Conservation (phyloP, 1,140 invertebrate species). For the Riptortus pedestris region DNA sequence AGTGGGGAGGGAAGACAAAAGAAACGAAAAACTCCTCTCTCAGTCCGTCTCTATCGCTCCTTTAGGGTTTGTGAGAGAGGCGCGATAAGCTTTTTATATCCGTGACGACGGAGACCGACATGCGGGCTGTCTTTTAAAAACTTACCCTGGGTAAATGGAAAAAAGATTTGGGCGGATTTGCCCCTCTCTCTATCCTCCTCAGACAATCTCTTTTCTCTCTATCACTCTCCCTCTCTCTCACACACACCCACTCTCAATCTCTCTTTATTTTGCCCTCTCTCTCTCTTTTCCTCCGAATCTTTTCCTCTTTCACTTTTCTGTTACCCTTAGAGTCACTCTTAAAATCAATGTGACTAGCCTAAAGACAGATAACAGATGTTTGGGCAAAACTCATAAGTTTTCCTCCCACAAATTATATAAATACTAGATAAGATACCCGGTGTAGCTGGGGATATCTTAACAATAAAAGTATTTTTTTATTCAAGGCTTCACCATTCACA, state of each 20-base stretch:
- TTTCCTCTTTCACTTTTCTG: neutral
- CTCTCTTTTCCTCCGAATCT: neutral
- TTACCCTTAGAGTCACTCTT: neutral
- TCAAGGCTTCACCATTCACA: no score
- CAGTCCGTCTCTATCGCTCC: neutral
- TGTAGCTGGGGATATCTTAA: no score
- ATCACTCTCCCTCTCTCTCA: slow-evolving; percentile 4
- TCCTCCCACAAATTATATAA: no score
- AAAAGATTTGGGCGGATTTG: slow-evolving; percentile 2
- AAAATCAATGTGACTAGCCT: neutral
- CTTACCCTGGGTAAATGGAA: neutral
- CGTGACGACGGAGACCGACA: neutral
- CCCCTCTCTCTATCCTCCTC: neutral
- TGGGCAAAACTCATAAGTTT: no score
- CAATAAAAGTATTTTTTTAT: no score
- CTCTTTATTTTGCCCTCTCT: slow-evolving; percentile 11
- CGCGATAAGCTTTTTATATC: neutral
- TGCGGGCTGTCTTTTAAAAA: slow-evolving; percentile 2
- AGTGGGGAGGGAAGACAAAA: neutral
- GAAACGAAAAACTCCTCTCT: neutral
- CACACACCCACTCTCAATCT: slow-evolving; percentile 4
- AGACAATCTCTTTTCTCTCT: slow-evolving; percentile 11
- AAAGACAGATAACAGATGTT: no score
- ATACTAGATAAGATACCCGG: no score
- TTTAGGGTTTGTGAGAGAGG: neutral